Conservation (phyloP, 2,797 vertebrate genomes). For the Mormyrops boulengeri region DNA sequence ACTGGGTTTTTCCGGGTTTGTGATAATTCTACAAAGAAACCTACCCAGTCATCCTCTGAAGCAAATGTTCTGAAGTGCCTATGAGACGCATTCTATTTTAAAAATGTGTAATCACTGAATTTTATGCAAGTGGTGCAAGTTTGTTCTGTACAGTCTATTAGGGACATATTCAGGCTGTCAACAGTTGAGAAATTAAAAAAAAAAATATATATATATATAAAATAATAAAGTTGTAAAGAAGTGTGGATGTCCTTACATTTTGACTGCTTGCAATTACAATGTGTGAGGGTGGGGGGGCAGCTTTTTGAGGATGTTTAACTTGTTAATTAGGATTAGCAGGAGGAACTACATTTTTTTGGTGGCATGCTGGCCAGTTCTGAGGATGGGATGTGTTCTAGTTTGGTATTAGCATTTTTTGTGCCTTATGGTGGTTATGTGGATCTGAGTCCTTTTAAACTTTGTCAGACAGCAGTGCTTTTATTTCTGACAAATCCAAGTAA, state of each 20-base stretch:
- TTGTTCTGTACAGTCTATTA: background rate
- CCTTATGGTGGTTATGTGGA: background rate
- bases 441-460: background rate
- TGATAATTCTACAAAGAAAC: background rate
- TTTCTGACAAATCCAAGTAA: background rate
- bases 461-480: background rate
- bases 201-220: background rate
- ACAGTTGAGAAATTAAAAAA: background rate
- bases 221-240: background rate
- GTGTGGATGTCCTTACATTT: background rate
- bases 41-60: background rate
- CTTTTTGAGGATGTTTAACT: background rate
- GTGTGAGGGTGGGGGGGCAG: background rate
- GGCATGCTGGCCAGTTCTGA: background rate
- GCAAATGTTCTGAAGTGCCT: background rate
- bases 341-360: background rate
- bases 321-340: background rate
- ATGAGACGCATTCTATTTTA: background rate
- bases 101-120: background rate
- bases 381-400: background rate
- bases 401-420: background rate
- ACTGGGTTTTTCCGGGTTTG: background rate
- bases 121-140: constrained; percentile 7
- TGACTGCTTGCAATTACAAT: background rate
- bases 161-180: background rate